Evolutionary conservation across 1,140 invertebrate species (phyloP).

Genomic region (Panagrolaimus sp.): DNA sequence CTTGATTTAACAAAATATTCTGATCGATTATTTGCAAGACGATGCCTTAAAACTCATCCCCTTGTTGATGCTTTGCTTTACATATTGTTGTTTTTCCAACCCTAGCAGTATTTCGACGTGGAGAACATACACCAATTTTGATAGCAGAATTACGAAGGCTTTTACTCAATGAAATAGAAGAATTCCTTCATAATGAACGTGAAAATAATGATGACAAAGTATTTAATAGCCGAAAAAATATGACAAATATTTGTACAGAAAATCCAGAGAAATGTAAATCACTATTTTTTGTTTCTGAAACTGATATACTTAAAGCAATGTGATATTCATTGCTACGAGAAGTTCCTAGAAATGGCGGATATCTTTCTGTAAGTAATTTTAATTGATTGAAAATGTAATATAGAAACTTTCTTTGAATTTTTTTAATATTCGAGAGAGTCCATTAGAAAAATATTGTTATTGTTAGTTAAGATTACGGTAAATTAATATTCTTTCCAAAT

Average conservation of each 20-base stretch:
- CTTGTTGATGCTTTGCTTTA: conserved; percentile 42
- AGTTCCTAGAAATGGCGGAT: conserved; percentile 33
- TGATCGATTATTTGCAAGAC: conserved; percentile 40
- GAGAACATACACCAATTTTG: conserved; percentile 43
- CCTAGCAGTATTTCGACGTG: conserved; percentile 51
- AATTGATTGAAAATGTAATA: too few species aligned
- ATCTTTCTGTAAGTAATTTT: not conserved
- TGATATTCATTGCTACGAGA: conserved; percentile 44
- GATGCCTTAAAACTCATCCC: conserved; percentile 43
- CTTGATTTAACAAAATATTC: conserved; percentile 41
- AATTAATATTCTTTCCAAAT: too few species aligned
- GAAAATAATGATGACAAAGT: not conserved
- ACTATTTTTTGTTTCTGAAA: conserved; percentile 54
- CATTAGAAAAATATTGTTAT: too few species aligned
- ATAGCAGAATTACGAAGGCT: conserved; percentile 45
- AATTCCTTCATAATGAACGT: conserved; percentile 19
- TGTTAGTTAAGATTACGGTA: too few species aligned
- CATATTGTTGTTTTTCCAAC: conserved; percentile 50
- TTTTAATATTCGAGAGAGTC: too few species aligned
- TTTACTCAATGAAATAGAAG: conserved; percentile 34
- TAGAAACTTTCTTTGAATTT: too few species aligned
- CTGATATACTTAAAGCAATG: conserved; percentile 56
- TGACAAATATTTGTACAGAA: not conserved
- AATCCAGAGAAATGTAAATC: conserved; percentile 39
- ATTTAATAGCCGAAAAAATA: conserved; percentile 3